Conservation (phyloP, 2,888 invertebrate genomes). For the Drosophila setosimentum region DNA sequence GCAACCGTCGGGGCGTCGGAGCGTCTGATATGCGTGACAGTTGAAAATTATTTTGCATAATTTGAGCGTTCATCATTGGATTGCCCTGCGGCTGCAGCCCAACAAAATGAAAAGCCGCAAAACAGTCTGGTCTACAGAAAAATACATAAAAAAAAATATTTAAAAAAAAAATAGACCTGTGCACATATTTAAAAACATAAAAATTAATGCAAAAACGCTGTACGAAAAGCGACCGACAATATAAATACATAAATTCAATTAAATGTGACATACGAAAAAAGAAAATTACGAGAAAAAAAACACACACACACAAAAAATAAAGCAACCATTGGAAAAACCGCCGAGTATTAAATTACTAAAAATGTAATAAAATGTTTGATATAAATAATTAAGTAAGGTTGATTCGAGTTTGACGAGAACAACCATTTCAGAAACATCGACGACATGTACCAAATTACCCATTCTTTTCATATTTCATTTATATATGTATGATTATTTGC, state of each 20-base stretch:
- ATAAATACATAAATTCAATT: constrained; percentile 82
- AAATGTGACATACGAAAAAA: constrained; percentile 75
- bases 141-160: constrained; percentile 11
- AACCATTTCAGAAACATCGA: constrained; percentile 29
- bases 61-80: constrained; percentile 74
- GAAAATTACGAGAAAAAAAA: constrained; percentile 14
- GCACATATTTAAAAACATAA: constrained; percentile 69
- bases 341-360: constrained; percentile 70
- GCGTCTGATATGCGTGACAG: constrained; percentile 73
- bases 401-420: constrained; percentile 40
- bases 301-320: constrained; percentile 13
- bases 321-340: constrained; percentile 36
- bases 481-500: background rate
- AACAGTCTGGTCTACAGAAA: constrained; percentile 51
- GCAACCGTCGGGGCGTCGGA: constrained; percentile 23
- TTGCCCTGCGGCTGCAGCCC: constrained; percentile 42
- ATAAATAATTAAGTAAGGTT: constrained; percentile 72
- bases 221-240: constrained; percentile 60
- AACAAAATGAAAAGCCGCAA: constrained; percentile 64
- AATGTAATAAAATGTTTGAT: constrained; percentile 76
- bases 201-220: constrained; percentile 80
- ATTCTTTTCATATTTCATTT: constrained; percentile 28
- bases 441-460: constrained; percentile 69
- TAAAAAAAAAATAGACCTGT: constrained; percentile 38
- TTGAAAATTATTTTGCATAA: constrained; percentile 80